Evolutionary conservation across 2,113 vertebrate species (phyloP).

Genomic region (Capra hircus): DNA sequence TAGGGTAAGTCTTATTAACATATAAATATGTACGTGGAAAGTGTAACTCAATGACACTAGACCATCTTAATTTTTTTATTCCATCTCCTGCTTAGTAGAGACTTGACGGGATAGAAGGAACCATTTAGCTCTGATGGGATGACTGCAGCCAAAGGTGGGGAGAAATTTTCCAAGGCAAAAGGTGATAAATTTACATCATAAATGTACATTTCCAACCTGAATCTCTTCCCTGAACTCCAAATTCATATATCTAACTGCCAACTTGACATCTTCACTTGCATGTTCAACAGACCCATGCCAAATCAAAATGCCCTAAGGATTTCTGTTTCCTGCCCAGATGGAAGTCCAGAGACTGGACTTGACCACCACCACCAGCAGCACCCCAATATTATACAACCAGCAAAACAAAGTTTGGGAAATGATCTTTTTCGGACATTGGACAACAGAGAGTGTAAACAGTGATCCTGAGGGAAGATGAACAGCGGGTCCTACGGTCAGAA

Average conservation of each 20-base stretch:
- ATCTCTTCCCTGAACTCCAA: not conserved
- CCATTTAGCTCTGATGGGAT: not conserved
- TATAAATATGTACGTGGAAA: not conserved
- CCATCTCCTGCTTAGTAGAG: not conserved
- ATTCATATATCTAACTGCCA: not conserved
- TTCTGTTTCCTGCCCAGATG: not conserved
- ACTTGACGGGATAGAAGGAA: not conserved
- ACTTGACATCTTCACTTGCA: not conserved
- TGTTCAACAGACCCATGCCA: not conserved
- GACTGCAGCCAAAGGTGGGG: not conserved
- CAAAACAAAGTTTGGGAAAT: not conserved
- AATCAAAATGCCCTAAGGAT: not conserved
- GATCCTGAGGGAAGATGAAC: not conserved
- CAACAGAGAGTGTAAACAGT: not conserved
- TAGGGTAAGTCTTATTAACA: not conserved
- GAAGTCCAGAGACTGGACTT: not conserved
- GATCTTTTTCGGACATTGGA: not conserved
- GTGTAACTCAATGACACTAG: not conserved
- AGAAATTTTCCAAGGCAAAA: not conserved
- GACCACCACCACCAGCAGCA: not conserved
- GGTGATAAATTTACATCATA: not conserved
- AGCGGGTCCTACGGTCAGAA: accelerated
- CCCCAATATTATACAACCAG: not conserved
- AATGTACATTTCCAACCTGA: not conserved
- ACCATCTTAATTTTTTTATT: not conserved